These are phyloP conservation scores for Chirona hameri DNA, from an alignment of 2,888 invertebrate genomes.

Conservation along the genomic window DNA sequence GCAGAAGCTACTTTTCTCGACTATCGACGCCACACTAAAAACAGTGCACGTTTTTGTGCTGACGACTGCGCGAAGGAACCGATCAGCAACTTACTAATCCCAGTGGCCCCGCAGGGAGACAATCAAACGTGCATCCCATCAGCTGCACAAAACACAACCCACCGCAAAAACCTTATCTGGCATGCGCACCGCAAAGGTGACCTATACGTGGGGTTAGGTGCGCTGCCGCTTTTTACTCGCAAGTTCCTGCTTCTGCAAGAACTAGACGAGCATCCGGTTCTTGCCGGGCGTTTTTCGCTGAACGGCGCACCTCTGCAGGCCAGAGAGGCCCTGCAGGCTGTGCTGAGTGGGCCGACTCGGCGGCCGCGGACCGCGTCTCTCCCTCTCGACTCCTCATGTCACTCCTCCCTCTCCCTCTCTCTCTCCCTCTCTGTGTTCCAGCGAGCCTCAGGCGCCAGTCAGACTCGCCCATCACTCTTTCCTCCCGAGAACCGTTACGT, in stretches of 20 bases:
- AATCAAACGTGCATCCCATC: no score
- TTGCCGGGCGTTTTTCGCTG: background rate
- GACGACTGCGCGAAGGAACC: no score
- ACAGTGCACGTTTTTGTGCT: no score
- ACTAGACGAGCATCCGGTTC: background rate
- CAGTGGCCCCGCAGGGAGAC: no score
- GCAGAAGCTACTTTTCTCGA: no score
- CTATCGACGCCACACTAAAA: no score
- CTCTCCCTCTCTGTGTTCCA: background rate
- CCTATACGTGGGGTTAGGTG: background rate
- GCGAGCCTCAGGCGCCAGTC: background rate
- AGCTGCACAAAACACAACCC: background rate
- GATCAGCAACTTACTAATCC: no score
- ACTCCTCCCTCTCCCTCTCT: no score
- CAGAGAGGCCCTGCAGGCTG: background rate
- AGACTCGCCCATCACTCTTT: no score
- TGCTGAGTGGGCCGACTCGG: no score
- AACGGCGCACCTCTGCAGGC: background rate
- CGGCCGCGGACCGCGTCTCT: background rate
- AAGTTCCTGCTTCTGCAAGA: background rate
- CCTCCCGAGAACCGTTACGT: no score
- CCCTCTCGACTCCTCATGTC: background rate
- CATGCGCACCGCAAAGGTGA: background rate
- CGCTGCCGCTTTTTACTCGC: background rate
- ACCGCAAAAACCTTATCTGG: background rate